Conservation (phyloP, 2,113 vertebrate species). For the Pardalotus punctatus region DNA sequence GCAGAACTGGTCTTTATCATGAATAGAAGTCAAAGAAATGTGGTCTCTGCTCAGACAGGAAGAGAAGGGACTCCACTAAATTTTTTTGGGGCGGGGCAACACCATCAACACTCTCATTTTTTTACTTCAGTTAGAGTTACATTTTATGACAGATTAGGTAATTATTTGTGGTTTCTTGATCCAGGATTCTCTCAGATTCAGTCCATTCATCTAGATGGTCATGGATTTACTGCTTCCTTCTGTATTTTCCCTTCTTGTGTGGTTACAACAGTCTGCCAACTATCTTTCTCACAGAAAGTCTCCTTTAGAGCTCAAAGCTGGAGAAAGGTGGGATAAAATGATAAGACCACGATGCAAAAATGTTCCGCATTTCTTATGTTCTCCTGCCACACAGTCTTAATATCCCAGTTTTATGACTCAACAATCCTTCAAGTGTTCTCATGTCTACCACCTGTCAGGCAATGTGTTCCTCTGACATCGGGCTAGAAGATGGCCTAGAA, state of each 20-base stretch:
- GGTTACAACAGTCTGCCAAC: not conserved
- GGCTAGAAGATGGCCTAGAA: not conserved
- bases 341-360: not conserved
- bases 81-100: accelerated
- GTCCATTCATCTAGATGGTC: not conserved
- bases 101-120: not conserved
- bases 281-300: not conserved
- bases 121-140: not conserved
- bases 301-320: not conserved
- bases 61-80: not conserved
- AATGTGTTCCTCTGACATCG: not conserved
- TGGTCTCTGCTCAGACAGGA: not conserved
- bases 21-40: not conserved
- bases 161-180: not conserved
- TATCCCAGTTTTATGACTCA: not conserved
- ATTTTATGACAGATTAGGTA: not conserved
- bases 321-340: not conserved
- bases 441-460: not conserved
- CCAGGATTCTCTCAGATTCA: not conserved
- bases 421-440: not conserved
- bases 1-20: not conserved
- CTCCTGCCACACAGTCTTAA: not conserved
- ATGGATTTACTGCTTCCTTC: not conserved
- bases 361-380: not conserved
- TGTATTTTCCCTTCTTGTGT: not conserved